Base-by-base conservation (phyloP, 2,888 invertebrate genomes). In the Amblyjoppa proteus region DNA sequence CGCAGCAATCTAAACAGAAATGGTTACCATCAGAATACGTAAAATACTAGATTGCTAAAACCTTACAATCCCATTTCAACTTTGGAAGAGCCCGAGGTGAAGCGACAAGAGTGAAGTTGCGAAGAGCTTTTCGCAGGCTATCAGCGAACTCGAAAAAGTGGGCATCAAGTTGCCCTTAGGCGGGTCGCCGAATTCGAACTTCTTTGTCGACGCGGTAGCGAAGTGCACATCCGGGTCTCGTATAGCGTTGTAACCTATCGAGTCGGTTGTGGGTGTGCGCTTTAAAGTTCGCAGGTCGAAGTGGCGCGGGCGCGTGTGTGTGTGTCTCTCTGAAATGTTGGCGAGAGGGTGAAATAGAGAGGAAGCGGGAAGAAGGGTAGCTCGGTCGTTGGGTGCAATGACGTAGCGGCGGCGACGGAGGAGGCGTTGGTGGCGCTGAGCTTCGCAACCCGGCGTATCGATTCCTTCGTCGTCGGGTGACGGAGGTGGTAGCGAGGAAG, bases 401-500 rank as follows among this genome's bases (percentile, higher is more conserved):
- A 93, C 92, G 92, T 92, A 91, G 91, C 91, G 92, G 89, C 75
- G 61, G 45, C 75, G 75, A 38, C 61, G 74, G 76, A 90, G 91
- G 91, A 92, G 92, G 91, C 92, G 92, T 91, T 92, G 92, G 92
- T 92, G 92, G 92, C 92, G 93, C 91, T 93, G 92, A 90, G 91
- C 91, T 85, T 88, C 93, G 89, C 45, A 91, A 91, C 91, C 90
- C 90, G 90, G 91, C 93, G 93, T 93, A 93, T 93, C 93, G 93
- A 93, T 93, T 94, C 93, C 92, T 92, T 91, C 56, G 71, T 61
- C 61, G 81, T 70, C 78, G 68, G 71, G 53, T 66, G 76, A 64
- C 49, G 74, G 64, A 75, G 85, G 83, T 85, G 76, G 81, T 73
- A 34, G 77, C 78, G 83, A 75, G 83, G 81, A 87, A 88, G 87